phyloP scores from a whole-genome alignment of 92 coral and sea anemone species.

The Actinostola sp. region DNA sequence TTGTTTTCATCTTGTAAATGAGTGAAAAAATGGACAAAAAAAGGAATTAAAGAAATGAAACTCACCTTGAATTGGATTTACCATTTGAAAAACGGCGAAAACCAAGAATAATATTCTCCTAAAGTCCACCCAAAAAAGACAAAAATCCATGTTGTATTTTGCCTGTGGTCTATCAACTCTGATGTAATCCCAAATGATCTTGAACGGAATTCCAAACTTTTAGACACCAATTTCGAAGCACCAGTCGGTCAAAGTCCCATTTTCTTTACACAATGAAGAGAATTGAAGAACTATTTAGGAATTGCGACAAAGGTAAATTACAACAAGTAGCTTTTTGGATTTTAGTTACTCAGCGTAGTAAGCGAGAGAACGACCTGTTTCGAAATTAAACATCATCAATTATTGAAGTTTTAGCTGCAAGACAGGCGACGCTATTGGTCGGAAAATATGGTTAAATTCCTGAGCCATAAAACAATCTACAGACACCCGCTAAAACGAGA shows the following conservation, averaged over 20 bases:
- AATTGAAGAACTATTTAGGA: background rate
- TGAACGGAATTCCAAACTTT: background rate
- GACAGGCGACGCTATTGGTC: slow-evolving; percentile 17
- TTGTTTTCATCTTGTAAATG: background rate
- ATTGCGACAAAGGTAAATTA: background rate
- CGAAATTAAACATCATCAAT: slow-evolving; percentile 19
- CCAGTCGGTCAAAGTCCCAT: slow-evolving; percentile 20
- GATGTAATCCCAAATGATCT: slow-evolving; percentile 14
- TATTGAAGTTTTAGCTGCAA: background rate
- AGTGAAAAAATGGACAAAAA: background rate
- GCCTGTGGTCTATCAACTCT: background rate
- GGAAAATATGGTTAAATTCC: slow-evolving; percentile 20
- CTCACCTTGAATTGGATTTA: slow-evolving; percentile 17
- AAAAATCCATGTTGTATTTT: slow-evolving; percentile 15
- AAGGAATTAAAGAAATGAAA: background rate
- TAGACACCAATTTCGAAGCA: background rate
- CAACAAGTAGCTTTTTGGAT: slow-evolving; percentile 7
- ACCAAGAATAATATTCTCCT: slow-evolving; percentile 17
- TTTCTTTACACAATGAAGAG: background rate
- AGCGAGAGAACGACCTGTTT: slow-evolving; percentile 39
- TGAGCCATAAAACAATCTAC: slow-evolving; percentile 26
- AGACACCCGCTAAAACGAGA: slow-evolving; percentile 13
- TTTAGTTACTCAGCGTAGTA: slow-evolving; percentile 18
- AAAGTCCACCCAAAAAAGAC: background rate
- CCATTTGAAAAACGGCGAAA: slow-evolving; percentile 20